A percentile compares a stretch with the other conserved stretches of the same genome.
Evolutionary conservation across 2,797 vertebrate genomes (phyloP).

Genomic region (Decapterus maruadsi): DNA sequence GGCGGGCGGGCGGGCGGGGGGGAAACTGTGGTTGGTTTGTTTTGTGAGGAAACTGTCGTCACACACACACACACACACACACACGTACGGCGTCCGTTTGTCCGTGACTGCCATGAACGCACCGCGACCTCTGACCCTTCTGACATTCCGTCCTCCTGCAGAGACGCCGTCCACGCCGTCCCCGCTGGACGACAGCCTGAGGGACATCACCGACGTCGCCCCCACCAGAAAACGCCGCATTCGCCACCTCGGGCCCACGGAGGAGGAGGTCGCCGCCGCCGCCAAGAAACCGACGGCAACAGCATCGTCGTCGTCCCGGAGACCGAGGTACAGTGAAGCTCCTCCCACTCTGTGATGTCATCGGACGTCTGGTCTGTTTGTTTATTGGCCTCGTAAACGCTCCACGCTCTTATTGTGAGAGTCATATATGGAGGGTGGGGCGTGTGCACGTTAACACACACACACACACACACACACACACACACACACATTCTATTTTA

Average conservation of each 20-base stretch:
- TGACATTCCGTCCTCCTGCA: slow-evolving; percentile 39
- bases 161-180: slow-evolving; percentile 66
- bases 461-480: background rate
- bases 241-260: slow-evolving; percentile 74
- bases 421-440: slow-evolving; percentile 19
- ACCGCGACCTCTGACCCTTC: too few relatives aligned
- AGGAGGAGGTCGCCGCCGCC: slow-evolving; percentile 35
- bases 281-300: slow-evolving; percentile 61
- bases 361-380: background rate
- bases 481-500: slow-evolving; percentile 10
- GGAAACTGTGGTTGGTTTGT: slow-evolving; percentile 1
- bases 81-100: too few relatives aligned
- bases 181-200: slow-evolving; percentile 86
- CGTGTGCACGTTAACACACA: slow-evolving; percentile 11
- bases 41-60: slow-evolving; percentile 1
- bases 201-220: slow-evolving; percentile 87
- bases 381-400: slow-evolving; percentile 18
- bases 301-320: slow-evolving; percentile 2
- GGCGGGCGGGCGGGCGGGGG: background rate
- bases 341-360: background rate
- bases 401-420: background rate
- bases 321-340: slow-evolving; percentile 56
- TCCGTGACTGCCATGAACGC: too few relatives aligned
- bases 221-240: slow-evolving; percentile 91
- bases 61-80: too few relatives aligned